Percentiles rank a stretch among this genome's conserved stretches.
Evolutionary conservation across 2,888 invertebrate genomes (phyloP).

Genomic region (Agriotes lineatus): DNA sequence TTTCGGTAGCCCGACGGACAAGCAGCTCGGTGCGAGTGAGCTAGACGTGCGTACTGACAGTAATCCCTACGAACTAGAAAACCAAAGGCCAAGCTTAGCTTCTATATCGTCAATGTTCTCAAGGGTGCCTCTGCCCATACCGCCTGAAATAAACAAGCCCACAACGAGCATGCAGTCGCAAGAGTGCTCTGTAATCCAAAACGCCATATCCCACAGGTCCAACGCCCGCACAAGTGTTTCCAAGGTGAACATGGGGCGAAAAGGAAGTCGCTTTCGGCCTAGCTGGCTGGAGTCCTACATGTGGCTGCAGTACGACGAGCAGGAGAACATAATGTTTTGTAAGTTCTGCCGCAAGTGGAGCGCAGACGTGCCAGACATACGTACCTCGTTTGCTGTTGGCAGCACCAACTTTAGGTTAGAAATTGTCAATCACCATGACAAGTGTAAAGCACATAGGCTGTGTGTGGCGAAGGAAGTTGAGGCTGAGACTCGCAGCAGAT

Average conservation of each 20-base stretch:
- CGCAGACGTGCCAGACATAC: constrained; percentile 75
- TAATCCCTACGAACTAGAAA: constrained; percentile 10
- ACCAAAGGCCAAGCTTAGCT: constrained; percentile 15
- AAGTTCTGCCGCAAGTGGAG: constrained; percentile 82
- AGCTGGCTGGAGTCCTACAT: constrained; percentile 78
- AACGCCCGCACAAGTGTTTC: constrained; percentile 16
- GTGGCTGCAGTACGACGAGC: constrained; percentile 81
- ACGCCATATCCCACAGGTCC: constrained; percentile 44
- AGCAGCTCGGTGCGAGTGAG: background rate
- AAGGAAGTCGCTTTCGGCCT: constrained; percentile 76
- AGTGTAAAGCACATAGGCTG: constrained; percentile 81
- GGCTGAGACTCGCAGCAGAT: constrained; percentile 46
- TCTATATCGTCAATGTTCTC: constrained; percentile 36
- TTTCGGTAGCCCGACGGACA: background rate
- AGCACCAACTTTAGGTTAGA: constrained; percentile 82
- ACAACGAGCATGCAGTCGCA: constrained; percentile 54
- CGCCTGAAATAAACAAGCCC: constrained; percentile 56
- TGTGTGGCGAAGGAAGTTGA: constrained; percentile 71
- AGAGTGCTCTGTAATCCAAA: constrained; percentile 64
- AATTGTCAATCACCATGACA: constrained; percentile 84
- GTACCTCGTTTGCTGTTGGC: constrained; percentile 84
- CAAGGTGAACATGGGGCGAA: constrained; percentile 59
- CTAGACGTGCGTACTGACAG: constrained; percentile 7
- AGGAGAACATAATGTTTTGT: constrained; percentile 79
- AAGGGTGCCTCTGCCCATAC: constrained; percentile 54